Conservation (phyloP, 2,797 vertebrate genomes). For the Neosilurus hyrtlii region DNA sequence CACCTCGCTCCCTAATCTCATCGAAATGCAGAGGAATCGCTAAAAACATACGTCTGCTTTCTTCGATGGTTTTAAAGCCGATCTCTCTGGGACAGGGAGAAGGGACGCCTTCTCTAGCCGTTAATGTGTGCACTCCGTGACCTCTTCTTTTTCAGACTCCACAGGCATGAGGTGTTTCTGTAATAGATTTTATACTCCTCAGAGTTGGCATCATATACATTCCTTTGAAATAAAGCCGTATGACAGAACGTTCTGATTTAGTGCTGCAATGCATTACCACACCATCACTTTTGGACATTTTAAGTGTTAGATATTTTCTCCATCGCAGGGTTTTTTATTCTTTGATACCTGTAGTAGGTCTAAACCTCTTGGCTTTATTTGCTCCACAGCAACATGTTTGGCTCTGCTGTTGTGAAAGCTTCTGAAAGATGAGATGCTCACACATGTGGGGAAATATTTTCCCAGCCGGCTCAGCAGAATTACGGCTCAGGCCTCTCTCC, state of each 20-base stretch:
- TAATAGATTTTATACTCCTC: constrained; percentile 15
- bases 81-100: constrained; percentile 64
- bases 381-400: neutral
- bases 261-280: neutral
- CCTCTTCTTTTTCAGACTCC: constrained; percentile 45
- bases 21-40: constrained; percentile 71
- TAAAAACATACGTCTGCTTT: constrained; percentile 54
- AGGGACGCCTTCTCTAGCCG: constrained; percentile 51
- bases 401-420: constrained; percentile 25
- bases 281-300: neutral
- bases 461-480: constrained; percentile 36
- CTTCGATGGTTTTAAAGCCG: constrained; percentile 32
- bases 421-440: constrained; percentile 36
- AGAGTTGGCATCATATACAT: constrained; percentile 1
- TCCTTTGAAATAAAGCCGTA: constrained; percentile 27
- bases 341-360: constrained; percentile 1
- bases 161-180: constrained; percentile 19
- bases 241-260: constrained; percentile 29
- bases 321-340: neutral
- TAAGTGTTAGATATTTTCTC: neutral
- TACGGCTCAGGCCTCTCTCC: neutral
- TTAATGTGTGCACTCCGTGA: constrained; percentile 56
- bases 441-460: constrained; percentile 39
- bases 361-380: constrained; percentile 1
- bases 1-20: constrained; percentile 69